Base-by-base conservation (phyloP, 1,140 invertebrate genomes). In the Bombus sibiricus region DNA sequence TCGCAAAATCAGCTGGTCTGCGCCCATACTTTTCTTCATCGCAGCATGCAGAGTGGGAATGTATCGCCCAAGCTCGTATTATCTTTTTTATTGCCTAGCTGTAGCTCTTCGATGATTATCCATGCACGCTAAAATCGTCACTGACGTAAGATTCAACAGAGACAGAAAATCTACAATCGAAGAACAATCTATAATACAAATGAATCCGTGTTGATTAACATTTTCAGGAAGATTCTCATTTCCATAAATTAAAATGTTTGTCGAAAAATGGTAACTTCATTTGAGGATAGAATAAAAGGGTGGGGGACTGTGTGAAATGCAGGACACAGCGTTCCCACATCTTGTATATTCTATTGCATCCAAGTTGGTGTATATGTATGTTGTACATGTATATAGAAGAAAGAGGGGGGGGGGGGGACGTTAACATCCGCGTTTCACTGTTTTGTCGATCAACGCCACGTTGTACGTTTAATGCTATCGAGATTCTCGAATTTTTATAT, bases 251-350 rank as follows among this genome's bases (percentile, higher is more conserved):
- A 13, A 22, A 41, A 53, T 64, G 25, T 32, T 71, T 13, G 5
- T 37, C 9, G 34, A 37, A 62, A 47, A 18, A 41, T 25, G 4
- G 39, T 41, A 41, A 59, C 32, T 15, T 22, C 12, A 0, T 13
- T 25, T 15, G 53, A 74, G 10, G 37, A 25, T 13, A 34, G 39
- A 37, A 71, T 25, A 73, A 13, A n/a, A 28, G 73, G 22, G 25
- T 25, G 72, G 5, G 34, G 15, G 18, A 18, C 5, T 57, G 57
- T 28, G 47, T 47, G 83, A 85, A 90, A 87, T 85, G 81, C 85
- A 88, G 90, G 87, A 86, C 87, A 85, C 87, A 47, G 18, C 88
- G 92, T 93, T 93, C 92, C 87, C 92, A 93, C 85, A 92, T 92
- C 74, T 85, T 53, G 37, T 53, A 72, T 82, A 28, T 62, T 62